Conservation (phyloP, 2,797 vertebrate species). For the Sylvilagus floridanus region DNA sequence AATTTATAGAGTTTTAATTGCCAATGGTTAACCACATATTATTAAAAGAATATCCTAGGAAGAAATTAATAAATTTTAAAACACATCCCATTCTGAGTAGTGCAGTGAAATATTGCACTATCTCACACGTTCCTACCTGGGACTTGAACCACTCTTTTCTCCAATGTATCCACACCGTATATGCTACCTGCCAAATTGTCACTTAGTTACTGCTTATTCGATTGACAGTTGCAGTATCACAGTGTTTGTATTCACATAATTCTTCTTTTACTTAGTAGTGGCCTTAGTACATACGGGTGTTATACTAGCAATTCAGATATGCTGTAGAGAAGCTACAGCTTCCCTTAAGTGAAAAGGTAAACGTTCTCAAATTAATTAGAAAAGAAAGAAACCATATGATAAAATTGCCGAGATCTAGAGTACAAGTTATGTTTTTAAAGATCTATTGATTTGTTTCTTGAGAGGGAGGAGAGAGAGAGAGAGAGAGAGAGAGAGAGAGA, state of each 20-base stretch:
- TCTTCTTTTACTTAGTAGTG: neutral
- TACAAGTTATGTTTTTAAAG: neutral
- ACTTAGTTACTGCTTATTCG: neutral
- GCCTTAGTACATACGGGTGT: neutral
- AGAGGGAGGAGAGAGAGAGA: too few species aligned
- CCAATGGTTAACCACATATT: too few species aligned
- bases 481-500: too few species aligned
- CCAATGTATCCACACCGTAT: neutral
- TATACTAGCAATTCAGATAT: neutral
- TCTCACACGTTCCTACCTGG: accelerated
- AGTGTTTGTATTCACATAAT: neutral
- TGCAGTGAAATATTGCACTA: neutral
- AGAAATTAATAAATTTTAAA: neutral
- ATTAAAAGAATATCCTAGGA: too few species aligned
- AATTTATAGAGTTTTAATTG: neutral
- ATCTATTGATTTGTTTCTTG: too few species aligned
- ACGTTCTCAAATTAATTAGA: neutral
- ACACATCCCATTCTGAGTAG: neutral
- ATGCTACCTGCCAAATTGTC: neutral
- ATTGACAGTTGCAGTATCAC: neutral
- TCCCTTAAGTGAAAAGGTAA: neutral
- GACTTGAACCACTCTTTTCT: too few species aligned
- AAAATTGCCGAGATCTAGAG: neutral
- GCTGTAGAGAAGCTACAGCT: neutral
- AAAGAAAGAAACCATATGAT: neutral